phyloP scores from a whole-genome alignment of 2,797 vertebrate species.

The Phoxinus dragarum region DNA sequence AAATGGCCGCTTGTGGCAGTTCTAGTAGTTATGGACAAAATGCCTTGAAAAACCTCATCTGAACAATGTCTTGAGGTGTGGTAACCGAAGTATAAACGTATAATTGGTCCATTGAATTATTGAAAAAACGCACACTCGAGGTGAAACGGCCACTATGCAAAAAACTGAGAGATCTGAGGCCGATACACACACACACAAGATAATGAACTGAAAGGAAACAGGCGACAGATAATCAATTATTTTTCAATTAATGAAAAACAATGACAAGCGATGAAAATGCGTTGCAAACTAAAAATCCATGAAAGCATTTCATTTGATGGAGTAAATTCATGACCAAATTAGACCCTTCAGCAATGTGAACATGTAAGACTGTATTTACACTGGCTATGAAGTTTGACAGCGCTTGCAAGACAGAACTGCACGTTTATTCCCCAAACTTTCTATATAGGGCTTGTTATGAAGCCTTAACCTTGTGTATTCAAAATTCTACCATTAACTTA shows the following conservation, averaged over 20 bases:
- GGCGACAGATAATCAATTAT: not conserved
- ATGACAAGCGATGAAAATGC: not conserved
- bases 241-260: not conserved
- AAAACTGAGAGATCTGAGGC: not conserved
- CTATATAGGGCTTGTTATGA: not conserved
- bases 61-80: not conserved
- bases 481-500: not conserved
- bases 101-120: not conserved
- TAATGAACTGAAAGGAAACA: not conserved
- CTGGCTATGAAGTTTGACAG: not conserved
- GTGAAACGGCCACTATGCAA: not conserved
- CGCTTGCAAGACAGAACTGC: not conserved
- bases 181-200: not conserved
- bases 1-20: no score
- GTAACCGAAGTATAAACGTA: not conserved
- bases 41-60: not conserved
- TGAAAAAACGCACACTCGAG: not conserved
- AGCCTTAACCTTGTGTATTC: not conserved
- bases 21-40: no score
- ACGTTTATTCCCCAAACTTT: not conserved
- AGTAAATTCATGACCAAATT: slow-evolving; percentile 4
- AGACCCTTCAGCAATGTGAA: not conserved
- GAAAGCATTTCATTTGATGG: slow-evolving; percentile 2
- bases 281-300: not conserved
- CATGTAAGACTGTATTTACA: not conserved